Conservation (phyloP, 2,113 vertebrate species). For the Pitta sordida region DNA sequence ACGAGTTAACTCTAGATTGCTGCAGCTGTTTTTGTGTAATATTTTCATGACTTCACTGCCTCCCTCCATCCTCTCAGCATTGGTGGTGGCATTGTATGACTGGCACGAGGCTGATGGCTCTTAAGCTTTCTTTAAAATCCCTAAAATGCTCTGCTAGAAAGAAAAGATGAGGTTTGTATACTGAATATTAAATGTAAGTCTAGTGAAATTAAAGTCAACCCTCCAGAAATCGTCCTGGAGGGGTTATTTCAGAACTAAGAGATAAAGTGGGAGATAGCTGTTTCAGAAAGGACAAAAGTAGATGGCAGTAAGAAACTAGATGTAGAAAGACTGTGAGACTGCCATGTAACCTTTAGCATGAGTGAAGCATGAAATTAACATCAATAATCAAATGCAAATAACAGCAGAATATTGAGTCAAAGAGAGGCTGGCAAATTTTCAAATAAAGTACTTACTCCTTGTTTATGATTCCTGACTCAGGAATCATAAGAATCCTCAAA, state of each 20-base stretch:
- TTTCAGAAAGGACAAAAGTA: neutral
- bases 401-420: neutral
- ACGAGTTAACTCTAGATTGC: neutral
- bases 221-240: neutral
- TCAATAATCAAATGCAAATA: neutral
- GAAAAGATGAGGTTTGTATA: neutral
- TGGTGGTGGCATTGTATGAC: neutral
- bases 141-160: neutral
- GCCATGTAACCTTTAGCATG: neutral
- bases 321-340: neutral
- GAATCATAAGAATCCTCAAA: neutral
- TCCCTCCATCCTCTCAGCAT: neutral
- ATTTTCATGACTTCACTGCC: neutral
- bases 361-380: neutral
- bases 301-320: neutral
- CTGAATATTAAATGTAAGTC: neutral
- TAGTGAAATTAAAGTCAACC: neutral
- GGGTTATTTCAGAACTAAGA: neutral
- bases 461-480: neutral
- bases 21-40: neutral
- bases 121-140: neutral
- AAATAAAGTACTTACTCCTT: constrained; percentile 4
- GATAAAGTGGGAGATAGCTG: neutral
- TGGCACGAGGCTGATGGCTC: neutral
- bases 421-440: neutral